These are phyloP conservation scores for Clanis bilineata DNA, from an alignment of 2,888 invertebrate species.

Conservation along the genomic window DNA sequence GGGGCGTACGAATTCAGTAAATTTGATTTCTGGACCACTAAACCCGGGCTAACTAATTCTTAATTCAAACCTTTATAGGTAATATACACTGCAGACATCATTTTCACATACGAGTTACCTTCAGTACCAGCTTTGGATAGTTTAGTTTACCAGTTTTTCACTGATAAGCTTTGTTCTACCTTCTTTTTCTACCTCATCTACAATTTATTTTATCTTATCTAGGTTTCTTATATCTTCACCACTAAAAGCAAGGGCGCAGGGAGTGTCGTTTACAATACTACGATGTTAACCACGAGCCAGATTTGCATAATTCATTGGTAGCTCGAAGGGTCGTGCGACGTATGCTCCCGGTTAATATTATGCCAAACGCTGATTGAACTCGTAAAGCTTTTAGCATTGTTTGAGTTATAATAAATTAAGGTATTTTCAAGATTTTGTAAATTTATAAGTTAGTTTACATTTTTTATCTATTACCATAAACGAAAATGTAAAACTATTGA, in stretches of 20 bases:
- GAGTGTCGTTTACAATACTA: conserved; percentile 80
- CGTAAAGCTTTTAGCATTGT: conserved; percentile 15
- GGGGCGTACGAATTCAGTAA: no score
- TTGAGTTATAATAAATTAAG: not conserved
- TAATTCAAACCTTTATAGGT: no score
- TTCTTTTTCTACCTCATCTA: not conserved
- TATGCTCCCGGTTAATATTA: conserved; percentile 30
- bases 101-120: no score
- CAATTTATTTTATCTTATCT: conserved; percentile 28
- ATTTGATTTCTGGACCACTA: no score
- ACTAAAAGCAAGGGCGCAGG: conserved; percentile 44
- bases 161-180: not conserved
- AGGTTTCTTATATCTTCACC: conserved; percentile 28
- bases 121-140: conserved; percentile 24
- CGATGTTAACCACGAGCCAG: conserved; percentile 76
- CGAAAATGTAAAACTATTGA: no score
- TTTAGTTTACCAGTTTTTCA: no score
- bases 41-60: no score
- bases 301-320: conserved; percentile 78
- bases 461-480: no score
- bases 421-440: not conserved
- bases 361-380: conserved; percentile 27
- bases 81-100: no score
- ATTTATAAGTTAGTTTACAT: no score
- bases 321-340: conserved; percentile 22